Conservation (phyloP, 2,888 invertebrate genomes). For the Choreutis nemorana region DNA sequence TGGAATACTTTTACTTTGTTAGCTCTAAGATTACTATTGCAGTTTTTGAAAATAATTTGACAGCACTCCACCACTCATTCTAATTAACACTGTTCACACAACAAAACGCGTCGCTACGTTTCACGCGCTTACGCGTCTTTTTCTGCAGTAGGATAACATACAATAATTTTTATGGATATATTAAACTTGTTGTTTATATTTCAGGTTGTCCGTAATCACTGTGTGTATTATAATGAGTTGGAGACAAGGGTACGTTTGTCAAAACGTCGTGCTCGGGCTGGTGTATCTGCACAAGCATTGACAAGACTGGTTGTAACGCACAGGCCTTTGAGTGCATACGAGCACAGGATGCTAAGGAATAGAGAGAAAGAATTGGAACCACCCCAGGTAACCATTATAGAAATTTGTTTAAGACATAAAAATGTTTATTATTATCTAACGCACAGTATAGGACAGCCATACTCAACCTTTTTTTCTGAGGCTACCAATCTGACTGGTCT, state of each 20-base stretch:
- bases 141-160: neutral
- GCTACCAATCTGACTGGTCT: too few relatives aligned
- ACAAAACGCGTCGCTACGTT: too few relatives aligned
- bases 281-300: conserved; percentile 69
- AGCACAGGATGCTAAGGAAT: conserved; percentile 86
- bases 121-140: neutral
- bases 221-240: conserved; percentile 93
- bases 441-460: too few relatives aligned
- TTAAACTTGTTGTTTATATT: neutral
- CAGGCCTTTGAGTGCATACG: conserved; percentile 82
- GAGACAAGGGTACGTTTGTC: conserved; percentile 95
- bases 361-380: conserved; percentile 91
- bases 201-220: conserved; percentile 82
- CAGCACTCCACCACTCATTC: too few relatives aligned
- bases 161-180: neutral
- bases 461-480: too few relatives aligned
- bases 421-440: too few relatives aligned
- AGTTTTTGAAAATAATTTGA: neutral
- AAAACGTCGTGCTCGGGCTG: conserved; percentile 80
- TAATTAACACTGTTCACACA: too few relatives aligned
- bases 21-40: neutral
- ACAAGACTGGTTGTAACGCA: conserved; percentile 91
- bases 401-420: too few relatives aligned
- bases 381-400: conserved; percentile 69
- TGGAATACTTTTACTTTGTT: neutral